These are phyloP conservation scores for Petrolisthes cinctipes DNA, from an alignment of 2,888 invertebrate genomes.

Conservation along the genomic window DNA sequence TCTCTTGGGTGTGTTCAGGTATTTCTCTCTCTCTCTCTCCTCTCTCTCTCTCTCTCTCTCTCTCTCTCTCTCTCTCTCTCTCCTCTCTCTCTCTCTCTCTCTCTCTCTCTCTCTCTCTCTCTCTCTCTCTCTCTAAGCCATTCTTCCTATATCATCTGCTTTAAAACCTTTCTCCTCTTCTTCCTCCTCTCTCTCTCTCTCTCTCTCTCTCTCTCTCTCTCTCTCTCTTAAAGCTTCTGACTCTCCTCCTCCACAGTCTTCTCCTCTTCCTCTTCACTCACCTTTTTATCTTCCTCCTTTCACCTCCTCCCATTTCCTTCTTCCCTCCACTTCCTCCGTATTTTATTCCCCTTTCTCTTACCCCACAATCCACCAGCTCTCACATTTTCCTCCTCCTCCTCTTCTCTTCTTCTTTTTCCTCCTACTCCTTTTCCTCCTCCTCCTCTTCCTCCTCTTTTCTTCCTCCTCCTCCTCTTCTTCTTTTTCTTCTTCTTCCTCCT, in stretches of 20 bases:
- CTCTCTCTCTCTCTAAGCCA: not conserved
- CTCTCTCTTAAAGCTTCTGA: not conserved
- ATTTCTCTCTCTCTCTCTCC: not conserved
- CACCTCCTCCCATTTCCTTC: not conserved
- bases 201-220: slow-evolving; percentile 9
- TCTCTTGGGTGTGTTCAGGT: not conserved
- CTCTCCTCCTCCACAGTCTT: not conserved
- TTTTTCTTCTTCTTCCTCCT: not conserved
- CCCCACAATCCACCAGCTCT: not conserved
- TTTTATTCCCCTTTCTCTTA: not conserved
- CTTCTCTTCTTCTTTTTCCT: not conserved
- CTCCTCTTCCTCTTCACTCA: not conserved
- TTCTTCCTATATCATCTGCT: not conserved
- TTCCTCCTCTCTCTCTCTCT: not conserved
- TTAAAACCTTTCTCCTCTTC: not conserved
- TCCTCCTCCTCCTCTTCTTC: not conserved
- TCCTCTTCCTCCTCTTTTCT: not conserved
- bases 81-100: not conserved
- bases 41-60: not conserved
- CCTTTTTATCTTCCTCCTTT: not conserved
- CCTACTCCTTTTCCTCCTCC: not conserved
- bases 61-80: not conserved
- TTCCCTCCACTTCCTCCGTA: not conserved
- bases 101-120: not conserved
- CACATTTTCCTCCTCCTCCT: not conserved